phyloP scores from a whole-genome alignment of 2,113 vertebrate species.

The Pseudonaja textilis region DNA sequence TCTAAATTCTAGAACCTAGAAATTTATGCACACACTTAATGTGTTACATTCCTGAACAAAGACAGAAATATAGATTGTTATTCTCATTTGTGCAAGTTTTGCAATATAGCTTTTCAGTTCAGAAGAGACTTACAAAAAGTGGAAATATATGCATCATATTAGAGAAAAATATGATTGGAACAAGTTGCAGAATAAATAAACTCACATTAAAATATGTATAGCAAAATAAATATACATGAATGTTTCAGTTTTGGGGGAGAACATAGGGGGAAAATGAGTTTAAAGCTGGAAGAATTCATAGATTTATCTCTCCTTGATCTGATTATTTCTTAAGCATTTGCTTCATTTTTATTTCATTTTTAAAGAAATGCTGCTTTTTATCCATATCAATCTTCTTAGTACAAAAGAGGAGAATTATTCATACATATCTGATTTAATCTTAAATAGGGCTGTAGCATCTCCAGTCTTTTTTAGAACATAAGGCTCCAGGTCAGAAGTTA shows the following conservation, averaged over 20 bases:
- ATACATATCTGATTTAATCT: not conserved
- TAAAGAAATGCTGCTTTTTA: not conserved
- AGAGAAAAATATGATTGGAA: not conserved
- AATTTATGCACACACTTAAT: not conserved
- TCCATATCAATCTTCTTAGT: not conserved
- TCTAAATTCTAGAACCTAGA: not conserved
- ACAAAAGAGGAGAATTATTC: not conserved
- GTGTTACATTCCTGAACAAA: not conserved
- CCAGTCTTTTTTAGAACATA: not conserved
- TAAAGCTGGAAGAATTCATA: not conserved
- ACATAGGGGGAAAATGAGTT: not conserved
- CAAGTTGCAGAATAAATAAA: not conserved
- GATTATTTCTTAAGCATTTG: not conserved
- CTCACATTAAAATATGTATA: not conserved
- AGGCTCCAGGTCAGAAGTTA: not conserved
- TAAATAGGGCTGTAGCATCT: not conserved
- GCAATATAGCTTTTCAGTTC: not conserved
- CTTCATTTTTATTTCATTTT: not conserved
- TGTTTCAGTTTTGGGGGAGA: not conserved
- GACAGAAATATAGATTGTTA: not conserved
- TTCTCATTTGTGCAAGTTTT: not conserved
- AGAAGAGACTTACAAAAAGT: not conserved
- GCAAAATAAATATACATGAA: not conserved
- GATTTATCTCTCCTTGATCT: not conserved
- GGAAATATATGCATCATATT: not conserved